These are phyloP conservation scores for Rhinopomastus cyanomelas DNA, from an alignment of 2,113 vertebrate genomes.

Conservation along the genomic window DNA sequence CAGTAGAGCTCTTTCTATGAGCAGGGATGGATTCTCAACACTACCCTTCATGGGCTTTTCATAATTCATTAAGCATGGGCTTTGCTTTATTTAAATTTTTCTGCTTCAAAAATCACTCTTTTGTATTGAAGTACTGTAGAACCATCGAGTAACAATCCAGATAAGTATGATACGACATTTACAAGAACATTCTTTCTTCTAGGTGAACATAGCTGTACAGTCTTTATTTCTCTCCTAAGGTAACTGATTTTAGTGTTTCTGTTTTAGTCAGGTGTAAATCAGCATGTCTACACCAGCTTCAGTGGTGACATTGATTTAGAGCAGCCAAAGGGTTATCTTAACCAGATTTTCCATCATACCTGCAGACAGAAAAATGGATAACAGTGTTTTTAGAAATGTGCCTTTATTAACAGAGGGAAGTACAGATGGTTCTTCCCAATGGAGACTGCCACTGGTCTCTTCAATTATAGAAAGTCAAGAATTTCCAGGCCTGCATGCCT, in stretches of 20 bases:
- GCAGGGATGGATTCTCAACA: slow-evolving; percentile 42
- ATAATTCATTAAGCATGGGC: slow-evolving; percentile 35
- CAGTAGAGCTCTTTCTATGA: slow-evolving; percentile 58
- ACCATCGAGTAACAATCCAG: not conserved
- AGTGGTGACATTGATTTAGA: not conserved
- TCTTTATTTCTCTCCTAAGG: not conserved
- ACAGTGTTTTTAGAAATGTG: not conserved
- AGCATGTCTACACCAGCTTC: not conserved
- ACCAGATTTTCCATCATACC: not conserved
- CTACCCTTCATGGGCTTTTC: slow-evolving; percentile 30
- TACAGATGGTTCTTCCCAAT: not conserved
- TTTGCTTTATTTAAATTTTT: slow-evolving; percentile 37
- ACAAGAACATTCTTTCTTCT: not conserved
- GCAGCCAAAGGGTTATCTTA: not conserved
- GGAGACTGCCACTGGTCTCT: not conserved
- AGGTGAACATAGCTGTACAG: not conserved
- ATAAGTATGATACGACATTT: not conserved
- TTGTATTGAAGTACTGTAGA: not conserved
- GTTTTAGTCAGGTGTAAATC: not conserved
- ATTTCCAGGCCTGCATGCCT: not conserved
- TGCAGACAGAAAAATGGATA: not conserved
- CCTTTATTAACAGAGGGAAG: not conserved
- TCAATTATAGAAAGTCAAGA: not conserved
- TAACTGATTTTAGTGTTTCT: not conserved
- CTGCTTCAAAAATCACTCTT: slow-evolving; percentile 14